Evolutionary conservation across 2,113 vertebrate species (phyloP).

Genomic region (Alaudala cheleensis): DNA sequence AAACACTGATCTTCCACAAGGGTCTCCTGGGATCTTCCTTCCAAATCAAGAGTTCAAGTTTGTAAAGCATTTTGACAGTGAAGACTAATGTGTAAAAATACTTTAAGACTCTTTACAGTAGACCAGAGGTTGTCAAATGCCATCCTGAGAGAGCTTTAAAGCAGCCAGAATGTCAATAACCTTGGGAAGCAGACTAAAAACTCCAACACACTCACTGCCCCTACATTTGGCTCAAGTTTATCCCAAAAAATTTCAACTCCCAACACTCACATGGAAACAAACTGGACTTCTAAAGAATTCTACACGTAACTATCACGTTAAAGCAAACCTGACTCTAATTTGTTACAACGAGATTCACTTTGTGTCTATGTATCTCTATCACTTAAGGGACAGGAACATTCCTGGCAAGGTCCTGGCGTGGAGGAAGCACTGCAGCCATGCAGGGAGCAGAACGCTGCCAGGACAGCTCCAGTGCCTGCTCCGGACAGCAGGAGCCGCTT

Average conservation of each 20-base stretch:
- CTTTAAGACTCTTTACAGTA: not conserved
- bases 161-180: not conserved
- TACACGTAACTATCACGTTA: not conserved
- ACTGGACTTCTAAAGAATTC: not conserved
- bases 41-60: not conserved
- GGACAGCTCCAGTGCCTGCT: not conserved
- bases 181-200: not conserved
- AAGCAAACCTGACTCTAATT: slow-evolving; percentile 12
- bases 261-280: not conserved
- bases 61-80: not conserved
- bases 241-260: not conserved
- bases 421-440: not conserved
- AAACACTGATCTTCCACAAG: not conserved
- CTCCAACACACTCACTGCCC: not conserved
- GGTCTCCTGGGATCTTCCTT: not conserved
- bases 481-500: not conserved
- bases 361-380: not conserved
- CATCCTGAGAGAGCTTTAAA: slow-evolving; percentile 14
- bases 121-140: not conserved
- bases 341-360: not conserved
- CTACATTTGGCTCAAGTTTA: slow-evolving; percentile 1
- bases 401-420: not conserved
- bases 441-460: not conserved
- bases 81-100: not conserved
- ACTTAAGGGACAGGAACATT: not conserved